Conservation (phyloP, 2,113 vertebrate species). For the Zingel zingel region DNA sequence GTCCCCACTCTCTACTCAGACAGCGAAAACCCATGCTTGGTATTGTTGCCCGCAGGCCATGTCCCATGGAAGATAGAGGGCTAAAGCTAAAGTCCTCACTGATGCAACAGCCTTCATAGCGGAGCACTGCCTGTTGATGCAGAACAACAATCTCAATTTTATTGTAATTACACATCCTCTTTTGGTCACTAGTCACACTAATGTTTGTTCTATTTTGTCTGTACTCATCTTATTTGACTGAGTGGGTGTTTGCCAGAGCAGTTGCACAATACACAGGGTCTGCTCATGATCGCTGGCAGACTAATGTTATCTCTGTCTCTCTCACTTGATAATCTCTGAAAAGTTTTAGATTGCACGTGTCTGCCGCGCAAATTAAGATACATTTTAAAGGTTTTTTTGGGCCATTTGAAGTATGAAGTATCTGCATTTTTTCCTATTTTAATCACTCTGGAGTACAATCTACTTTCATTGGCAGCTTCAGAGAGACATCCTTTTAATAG, state of each 20-base stretch:
- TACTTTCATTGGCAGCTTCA: not conserved
- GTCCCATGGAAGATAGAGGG: not conserved
- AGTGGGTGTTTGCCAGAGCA: slow-evolving; percentile 40
- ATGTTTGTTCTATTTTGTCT: slow-evolving; percentile 38
- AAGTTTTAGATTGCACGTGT: not conserved
- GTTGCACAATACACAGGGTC: slow-evolving; percentile 31
- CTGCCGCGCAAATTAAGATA: not conserved
- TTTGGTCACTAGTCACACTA: not conserved
- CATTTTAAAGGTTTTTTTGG: not conserved
- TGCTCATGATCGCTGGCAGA: slow-evolving; percentile 11
- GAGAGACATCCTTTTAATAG: not conserved
- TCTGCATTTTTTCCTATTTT: not conserved
- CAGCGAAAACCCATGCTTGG: not conserved
- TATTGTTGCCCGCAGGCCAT: not conserved
- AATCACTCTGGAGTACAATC: not conserved
- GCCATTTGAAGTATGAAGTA: not conserved
- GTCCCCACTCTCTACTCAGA: not conserved
- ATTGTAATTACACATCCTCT: not conserved
- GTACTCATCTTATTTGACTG: slow-evolving; percentile 31
- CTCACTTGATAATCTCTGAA: not conserved
- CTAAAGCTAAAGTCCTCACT: not conserved
- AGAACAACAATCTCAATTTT: slow-evolving; percentile 15
- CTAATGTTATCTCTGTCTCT: slow-evolving; percentile 11
- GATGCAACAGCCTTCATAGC: not conserved
- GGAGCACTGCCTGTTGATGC: slow-evolving; percentile 19